Conservation (phyloP, 2,113 vertebrate genomes). For the Platycercus adscitus region DNA sequence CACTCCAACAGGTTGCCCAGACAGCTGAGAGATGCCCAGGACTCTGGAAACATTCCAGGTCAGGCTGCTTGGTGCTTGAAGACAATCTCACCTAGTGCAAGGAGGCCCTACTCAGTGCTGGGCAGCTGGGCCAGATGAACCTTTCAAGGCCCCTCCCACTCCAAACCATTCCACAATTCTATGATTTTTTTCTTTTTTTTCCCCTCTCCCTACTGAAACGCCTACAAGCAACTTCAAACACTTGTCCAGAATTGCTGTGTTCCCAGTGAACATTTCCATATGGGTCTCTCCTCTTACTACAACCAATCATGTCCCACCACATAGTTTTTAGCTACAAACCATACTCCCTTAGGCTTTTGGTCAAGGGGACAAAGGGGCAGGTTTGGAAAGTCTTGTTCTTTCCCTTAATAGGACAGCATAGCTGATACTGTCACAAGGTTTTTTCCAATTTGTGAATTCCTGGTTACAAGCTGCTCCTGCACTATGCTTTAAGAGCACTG, state of each 20-base stretch:
- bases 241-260: not conserved
- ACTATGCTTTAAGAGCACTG: not conserved
- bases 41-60: not conserved
- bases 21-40: too few relatives aligned
- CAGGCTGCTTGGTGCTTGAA: accelerated
- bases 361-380: not conserved
- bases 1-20: not conserved
- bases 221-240: accelerated
- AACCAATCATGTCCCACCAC: not conserved
- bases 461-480: not conserved
- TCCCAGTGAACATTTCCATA: not conserved
- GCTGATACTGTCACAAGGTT: not conserved
- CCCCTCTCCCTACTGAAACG: not conserved
- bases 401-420: not conserved
- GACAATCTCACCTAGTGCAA: not conserved
- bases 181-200: not conserved
- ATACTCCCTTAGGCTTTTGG: not conserved
- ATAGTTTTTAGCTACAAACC: not conserved
- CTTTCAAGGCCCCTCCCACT: not conserved
- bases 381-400: not conserved
- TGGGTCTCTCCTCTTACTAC: not conserved
- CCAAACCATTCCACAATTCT: not conserved
- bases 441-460: not conserved
- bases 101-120: not conserved
- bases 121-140: accelerated